Evolutionary conservation across 1,140 invertebrate species (phyloP).

Genomic region (Diuraphis noxia): DNA sequence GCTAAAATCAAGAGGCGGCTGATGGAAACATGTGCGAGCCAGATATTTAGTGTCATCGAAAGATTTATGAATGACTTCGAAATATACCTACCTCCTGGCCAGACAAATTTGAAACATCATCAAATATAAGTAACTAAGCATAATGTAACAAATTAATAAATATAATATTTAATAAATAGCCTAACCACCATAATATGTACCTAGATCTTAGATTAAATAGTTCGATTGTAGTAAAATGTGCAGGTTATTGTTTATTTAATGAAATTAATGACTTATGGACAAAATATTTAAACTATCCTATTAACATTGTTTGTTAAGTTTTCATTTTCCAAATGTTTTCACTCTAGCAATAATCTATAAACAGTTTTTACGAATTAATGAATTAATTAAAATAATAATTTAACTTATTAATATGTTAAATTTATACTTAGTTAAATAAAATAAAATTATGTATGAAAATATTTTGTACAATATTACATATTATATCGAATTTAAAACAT

Average conservation of each 20-base stretch:
- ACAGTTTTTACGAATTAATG: too few relatives aligned
- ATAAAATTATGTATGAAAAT: too few relatives aligned
- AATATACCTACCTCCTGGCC: slow-evolving; percentile 44
- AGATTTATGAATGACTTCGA: slow-evolving; percentile 47
- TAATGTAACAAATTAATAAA: neutral
- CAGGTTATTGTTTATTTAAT: neutral
- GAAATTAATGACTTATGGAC: neutral
- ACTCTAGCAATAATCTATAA: neutral
- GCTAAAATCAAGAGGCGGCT: slow-evolving; percentile 35
- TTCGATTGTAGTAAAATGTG: neutral
- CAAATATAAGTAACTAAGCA: neutral
- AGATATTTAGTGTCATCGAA: slow-evolving; percentile 50
- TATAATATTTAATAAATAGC: neutral
- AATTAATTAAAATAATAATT: too few relatives aligned
- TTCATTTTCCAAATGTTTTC: neutral
- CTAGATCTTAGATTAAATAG: neutral
- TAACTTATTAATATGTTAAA: too few relatives aligned
- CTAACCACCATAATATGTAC: neutral
- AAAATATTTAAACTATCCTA: neutral
- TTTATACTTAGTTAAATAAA: too few relatives aligned
- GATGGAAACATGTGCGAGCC: slow-evolving; percentile 46
- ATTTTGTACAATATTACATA: too few relatives aligned
- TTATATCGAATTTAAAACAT: neutral
- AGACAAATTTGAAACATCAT: slow-evolving; percentile 29
- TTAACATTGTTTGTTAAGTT: neutral